phyloP scores from a whole-genome alignment of 2,113 vertebrate species.

The Ciconia maguari region DNA sequence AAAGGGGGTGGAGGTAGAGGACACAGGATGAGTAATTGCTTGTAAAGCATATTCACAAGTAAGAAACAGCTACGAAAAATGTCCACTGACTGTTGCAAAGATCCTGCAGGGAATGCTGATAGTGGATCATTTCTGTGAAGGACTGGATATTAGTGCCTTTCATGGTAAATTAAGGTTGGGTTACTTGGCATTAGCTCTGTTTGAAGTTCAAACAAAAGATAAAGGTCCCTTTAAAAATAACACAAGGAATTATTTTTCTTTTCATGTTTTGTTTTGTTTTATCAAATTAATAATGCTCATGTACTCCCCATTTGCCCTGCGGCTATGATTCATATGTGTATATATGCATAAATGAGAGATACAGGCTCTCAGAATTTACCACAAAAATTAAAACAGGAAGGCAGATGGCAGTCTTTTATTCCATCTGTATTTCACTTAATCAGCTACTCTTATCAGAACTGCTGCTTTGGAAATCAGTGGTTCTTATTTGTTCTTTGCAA shows the following conservation, averaged over 20 bases:
- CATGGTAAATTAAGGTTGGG: slow-evolving; percentile 40
- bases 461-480: not conserved
- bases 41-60: not conserved
- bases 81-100: not conserved
- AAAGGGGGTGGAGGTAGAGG: not conserved
- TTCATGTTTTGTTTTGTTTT: slow-evolving; percentile 37
- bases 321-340: slow-evolving; percentile 13
- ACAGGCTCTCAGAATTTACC: not conserved
- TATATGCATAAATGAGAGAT: slow-evolving; percentile 19
- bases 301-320: not conserved
- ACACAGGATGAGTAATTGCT: not conserved
- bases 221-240: slow-evolving; percentile 37
- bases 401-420: slow-evolving; percentile 50
- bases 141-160: slow-evolving; percentile 14
- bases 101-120: not conserved
- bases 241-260: slow-evolving; percentile 8
- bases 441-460: slow-evolving; percentile 39
- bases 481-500: not conserved
- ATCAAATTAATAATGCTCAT: slow-evolving; percentile 46
- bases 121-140: slow-evolving; percentile 13
- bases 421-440: slow-evolving; percentile 33
- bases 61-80: not conserved
- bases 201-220: slow-evolving; percentile 49
- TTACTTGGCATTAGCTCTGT: slow-evolving; percentile 37
- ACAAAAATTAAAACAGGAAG: slow-evolving; percentile 52